These are phyloP conservation scores for Pelochelys cantorii DNA, from an alignment of 2,797 vertebrate species.

Conservation along the genomic window DNA sequence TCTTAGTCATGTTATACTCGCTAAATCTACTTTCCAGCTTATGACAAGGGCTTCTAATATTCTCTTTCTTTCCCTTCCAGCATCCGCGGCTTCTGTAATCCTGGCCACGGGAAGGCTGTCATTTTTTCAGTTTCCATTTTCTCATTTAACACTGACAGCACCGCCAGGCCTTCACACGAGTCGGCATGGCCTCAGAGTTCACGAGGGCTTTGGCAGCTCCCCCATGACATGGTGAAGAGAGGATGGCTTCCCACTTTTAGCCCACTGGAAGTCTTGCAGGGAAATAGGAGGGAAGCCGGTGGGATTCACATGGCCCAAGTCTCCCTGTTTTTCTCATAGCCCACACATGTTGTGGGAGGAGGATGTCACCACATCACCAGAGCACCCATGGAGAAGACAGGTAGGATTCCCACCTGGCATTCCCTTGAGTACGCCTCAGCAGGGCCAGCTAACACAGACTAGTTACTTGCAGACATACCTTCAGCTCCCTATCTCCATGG, in stretches of 20 bases:
- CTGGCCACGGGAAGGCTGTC: conserved; percentile 45
- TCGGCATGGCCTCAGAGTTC: conserved; percentile 17
- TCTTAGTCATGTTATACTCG: conserved; percentile 41
- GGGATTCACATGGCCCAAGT: neutral
- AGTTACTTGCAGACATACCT: neutral
- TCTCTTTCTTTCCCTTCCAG: conserved; percentile 42
- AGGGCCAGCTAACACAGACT: neutral
- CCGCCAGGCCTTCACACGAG: neutral
- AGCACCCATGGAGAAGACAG: neutral
- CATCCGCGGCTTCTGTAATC: conserved; percentile 30
- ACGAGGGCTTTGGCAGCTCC: conserved; percentile 14
- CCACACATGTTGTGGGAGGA: neutral
- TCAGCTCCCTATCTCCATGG: rapidly evolving
- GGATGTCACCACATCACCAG: neutral
- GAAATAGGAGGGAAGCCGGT: neutral
- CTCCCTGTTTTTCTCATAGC: neutral
- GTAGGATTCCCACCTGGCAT: neutral
- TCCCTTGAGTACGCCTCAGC: neutral
- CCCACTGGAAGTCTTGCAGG: neutral
- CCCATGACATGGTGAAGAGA: neutral
- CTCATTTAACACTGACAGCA: conserved; percentile 27
- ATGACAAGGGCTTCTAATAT: conserved; percentile 53
- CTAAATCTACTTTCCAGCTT: conserved; percentile 63
- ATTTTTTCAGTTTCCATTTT: conserved; percentile 47
- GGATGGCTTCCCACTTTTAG: neutral